Evolutionary conservation across 1,140 invertebrate species (phyloP).

Genomic region (Zaprionus camerounensis): DNA sequence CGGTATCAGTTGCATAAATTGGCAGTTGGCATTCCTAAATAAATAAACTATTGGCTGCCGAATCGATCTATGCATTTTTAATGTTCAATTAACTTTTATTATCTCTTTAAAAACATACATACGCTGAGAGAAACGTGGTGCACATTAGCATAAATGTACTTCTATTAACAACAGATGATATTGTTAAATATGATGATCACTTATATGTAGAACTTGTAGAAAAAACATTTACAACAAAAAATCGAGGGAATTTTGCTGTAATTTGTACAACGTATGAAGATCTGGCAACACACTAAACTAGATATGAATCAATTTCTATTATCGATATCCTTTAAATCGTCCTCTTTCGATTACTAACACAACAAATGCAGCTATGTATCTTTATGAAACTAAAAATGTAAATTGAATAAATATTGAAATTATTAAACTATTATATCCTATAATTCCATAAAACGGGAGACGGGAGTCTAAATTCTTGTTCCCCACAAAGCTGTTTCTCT

Average conservation of each 20-base stretch:
- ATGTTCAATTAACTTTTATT: slow-evolving; percentile 34
- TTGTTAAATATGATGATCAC: background rate
- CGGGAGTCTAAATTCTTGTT: no score
- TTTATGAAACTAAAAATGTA: no score
- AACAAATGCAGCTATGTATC: no score
- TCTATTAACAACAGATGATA: background rate
- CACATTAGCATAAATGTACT: background rate
- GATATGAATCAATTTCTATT: no score
- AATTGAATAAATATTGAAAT: no score
- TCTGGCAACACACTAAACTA: no score
- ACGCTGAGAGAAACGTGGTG: background rate
- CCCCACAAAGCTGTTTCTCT: background rate
- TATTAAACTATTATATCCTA: no score
- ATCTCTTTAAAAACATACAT: background rate
- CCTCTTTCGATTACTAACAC: no score
- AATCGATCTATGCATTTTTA: slow-evolving; percentile 41
- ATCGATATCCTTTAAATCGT: no score
- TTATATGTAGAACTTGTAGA: no score
- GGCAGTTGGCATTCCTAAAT: slow-evolving; percentile 40
- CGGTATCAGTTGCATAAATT: slow-evolving; percentile 40
- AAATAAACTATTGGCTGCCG: slow-evolving; percentile 33
- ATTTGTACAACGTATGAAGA: background rate
- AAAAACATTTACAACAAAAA: background rate
- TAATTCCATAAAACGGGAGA: no score
- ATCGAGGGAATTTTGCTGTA: background rate